Conservation (phyloP, 2,797 vertebrate species). For the Karalla daura region DNA sequence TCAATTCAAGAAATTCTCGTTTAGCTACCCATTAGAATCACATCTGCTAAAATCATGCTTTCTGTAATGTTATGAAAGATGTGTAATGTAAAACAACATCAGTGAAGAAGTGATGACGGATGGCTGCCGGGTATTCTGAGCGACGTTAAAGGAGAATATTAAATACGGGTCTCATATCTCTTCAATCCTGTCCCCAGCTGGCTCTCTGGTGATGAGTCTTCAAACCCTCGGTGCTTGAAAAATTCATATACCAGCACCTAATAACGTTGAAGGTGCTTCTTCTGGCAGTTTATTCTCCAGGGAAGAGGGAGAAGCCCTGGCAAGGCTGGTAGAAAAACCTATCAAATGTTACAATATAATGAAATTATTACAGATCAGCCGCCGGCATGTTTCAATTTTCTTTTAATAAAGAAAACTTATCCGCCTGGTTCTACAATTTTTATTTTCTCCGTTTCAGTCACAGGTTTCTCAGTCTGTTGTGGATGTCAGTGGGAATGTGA, state of each 20-base stretch:
- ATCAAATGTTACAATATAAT: conserved; percentile 42
- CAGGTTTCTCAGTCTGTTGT: background rate
- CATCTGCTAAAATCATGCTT: conserved; percentile 1
- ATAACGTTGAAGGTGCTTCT: conserved; percentile 45
- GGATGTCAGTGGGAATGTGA: background rate
- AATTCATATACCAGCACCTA: conserved; percentile 45
- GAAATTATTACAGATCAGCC: conserved; percentile 47
- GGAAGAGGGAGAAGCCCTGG: conserved; percentile 11
- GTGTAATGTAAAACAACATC: conserved; percentile 2
- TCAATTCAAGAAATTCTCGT: conserved; percentile 2
- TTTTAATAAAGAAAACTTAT: conserved; percentile 43
- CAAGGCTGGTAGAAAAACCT: conserved; percentile 31
- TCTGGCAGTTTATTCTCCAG: conserved; percentile 46
- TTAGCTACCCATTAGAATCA: conserved; percentile 13
- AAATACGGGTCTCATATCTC: conserved; percentile 41
- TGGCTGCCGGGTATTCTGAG: conserved; percentile 25
- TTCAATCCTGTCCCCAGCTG: conserved; percentile 23
- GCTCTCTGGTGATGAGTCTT: conserved; percentile 34
- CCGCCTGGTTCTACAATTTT: conserved; percentile 12
- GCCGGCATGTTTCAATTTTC: conserved; percentile 35
- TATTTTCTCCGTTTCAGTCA: conserved; percentile 22
- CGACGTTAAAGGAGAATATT: conserved; percentile 42
- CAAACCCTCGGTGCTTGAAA: conserved; percentile 47
- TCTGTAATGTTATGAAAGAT: background rate
- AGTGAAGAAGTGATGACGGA: conserved; percentile 8